A percentile compares a stretch with the other conserved stretches of the same genome.
These are phyloP conservation scores for Hippocampus barbouri DNA, from an alignment of 2,113 vertebrate species.

Conservation along the genomic window DNA sequence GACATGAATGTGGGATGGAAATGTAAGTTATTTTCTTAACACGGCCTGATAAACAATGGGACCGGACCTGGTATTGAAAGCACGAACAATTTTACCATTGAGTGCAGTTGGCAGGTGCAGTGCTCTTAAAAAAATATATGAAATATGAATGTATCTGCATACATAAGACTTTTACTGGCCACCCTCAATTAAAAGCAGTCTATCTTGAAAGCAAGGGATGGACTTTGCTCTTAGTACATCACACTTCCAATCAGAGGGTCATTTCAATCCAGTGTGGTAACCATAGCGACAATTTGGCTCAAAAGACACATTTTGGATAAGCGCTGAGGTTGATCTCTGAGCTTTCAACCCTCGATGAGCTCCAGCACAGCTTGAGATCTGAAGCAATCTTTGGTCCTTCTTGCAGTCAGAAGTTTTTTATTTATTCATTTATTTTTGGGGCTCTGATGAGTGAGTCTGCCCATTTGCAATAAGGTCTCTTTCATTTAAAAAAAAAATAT, in stretches of 20 bases:
- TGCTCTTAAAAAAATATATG: background rate
- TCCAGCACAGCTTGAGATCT: conserved; percentile 30
- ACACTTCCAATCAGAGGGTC: conserved; percentile 11
- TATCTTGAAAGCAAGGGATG: conserved; percentile 8
- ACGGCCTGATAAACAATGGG: background rate
- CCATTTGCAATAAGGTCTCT: background rate
- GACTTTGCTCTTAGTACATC: conserved; percentile 6
- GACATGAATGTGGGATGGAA: background rate
- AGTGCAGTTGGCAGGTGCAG: background rate
- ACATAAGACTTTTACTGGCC: background rate
- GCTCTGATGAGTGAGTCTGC: background rate
- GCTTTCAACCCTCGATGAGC: conserved; percentile 38
- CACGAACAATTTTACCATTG: background rate
- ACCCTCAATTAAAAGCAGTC: conserved; percentile 9
- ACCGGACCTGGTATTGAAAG: conserved; percentile 4
- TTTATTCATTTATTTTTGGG: background rate
- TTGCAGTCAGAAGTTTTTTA: conserved; percentile 12
- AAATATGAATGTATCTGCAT: conserved; percentile 7
- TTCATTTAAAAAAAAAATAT: too few species aligned
- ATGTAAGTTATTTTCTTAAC: background rate
- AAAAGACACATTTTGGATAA: conserved; percentile 34
- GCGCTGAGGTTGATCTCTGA: conserved; percentile 29
- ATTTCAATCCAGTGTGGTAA: conserved; percentile 31
- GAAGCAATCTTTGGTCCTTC: conserved; percentile 15
- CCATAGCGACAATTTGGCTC: conserved; percentile 23